Base-by-base conservation (phyloP, 2,113 vertebrate genomes). In the Motacilla alba region DNA sequence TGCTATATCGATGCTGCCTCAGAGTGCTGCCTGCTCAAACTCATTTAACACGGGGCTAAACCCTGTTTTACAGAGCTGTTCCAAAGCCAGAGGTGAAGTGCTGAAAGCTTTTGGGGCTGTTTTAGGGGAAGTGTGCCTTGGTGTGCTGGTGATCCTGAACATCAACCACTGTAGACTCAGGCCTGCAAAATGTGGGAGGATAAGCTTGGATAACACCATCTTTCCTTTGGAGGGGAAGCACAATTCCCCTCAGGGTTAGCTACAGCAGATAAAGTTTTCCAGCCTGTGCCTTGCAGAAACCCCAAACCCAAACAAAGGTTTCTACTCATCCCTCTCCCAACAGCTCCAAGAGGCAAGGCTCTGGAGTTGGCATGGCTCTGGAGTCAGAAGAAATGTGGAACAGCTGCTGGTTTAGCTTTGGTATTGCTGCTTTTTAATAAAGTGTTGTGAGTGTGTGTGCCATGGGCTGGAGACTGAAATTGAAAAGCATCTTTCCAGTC, bases 11-110 rank as follows among this genome's bases (percentile, higher is more conserved):
- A 85, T 74, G 80, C 83, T 41, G 60, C 44, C 46, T 1, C 5
- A 47, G 75, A 89, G 76, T 16, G 89, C 69, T 91, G 46, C 64
- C 84, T 83, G 78, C 15, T 89, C 78, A 63, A 75, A 88, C 72
- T 84, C 73, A 0, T 86, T 87, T 60, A 68, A 75, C 19, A 41
- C 6, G 3, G 8, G 62, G 14, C 55, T 81, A 88, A 93, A 15
- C 37, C n/a, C 49, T 13, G 13, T 35, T 90, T 69, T 47, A 68
- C 44, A 53, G 75, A 87, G 58, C 6, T 15, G 11, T 21, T 23
- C 2, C 84, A 49, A 8, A 63, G 53, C 55, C n/a, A 62, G 87
- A 87, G 78, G 3, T 60, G 76, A 72, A 84, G 44, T 18, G 9
- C 23, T 49, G 56, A 43, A 79, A 52, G 53, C 22, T 63, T 83